phyloP scores from a whole-genome alignment of 2,888 invertebrate genomes.

The Rhyacophila evoluta region DNA sequence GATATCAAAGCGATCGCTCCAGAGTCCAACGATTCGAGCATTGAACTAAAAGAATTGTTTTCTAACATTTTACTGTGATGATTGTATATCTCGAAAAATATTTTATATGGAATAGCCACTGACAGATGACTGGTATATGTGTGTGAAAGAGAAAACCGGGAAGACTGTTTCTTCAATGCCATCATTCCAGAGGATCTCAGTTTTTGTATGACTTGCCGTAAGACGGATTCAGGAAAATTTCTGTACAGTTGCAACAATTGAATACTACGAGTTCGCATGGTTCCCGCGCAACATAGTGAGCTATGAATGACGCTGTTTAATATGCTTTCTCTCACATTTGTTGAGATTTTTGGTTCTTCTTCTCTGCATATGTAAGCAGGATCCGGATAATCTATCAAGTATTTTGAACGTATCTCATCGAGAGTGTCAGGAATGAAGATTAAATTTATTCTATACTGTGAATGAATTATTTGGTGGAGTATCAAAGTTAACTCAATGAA shows the following conservation, averaged over 20 bases:
- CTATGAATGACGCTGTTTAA: constrained; percentile 75
- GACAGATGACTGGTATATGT: constrained; percentile 61
- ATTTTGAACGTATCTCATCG: constrained; percentile 58
- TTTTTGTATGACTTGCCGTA: constrained; percentile 72
- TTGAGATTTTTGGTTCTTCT: constrained; percentile 17
- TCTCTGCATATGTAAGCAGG: neutral
- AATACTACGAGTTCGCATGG: constrained; percentile 61
- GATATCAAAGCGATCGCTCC: constrained; percentile 67
- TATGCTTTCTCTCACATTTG: constrained; percentile 69
- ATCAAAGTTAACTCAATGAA: constrained; percentile 60
- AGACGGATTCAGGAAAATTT: constrained; percentile 75
- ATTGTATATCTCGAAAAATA: constrained; percentile 37
- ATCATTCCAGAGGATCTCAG: constrained; percentile 59
- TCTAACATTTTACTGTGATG: neutral
- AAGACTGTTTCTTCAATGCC: constrained; percentile 57
- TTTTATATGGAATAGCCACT: constrained; percentile 49
- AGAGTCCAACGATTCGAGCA: constrained; percentile 60
- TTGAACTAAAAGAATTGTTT: constrained; percentile 32
- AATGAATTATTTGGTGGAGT: constrained; percentile 58
- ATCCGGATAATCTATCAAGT: constrained; percentile 33
- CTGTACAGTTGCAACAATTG: constrained; percentile 77
- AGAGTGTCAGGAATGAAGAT: constrained; percentile 59
- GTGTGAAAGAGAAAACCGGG: constrained; percentile 62
- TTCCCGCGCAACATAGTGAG: constrained; percentile 72
- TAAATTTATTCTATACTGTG: constrained; percentile 53